Evolutionary conservation across 2,888 invertebrate genomes (phyloP), one percentile per base, ranked within the genome.

Genomic region (Athripsodes cinereus): DNA sequence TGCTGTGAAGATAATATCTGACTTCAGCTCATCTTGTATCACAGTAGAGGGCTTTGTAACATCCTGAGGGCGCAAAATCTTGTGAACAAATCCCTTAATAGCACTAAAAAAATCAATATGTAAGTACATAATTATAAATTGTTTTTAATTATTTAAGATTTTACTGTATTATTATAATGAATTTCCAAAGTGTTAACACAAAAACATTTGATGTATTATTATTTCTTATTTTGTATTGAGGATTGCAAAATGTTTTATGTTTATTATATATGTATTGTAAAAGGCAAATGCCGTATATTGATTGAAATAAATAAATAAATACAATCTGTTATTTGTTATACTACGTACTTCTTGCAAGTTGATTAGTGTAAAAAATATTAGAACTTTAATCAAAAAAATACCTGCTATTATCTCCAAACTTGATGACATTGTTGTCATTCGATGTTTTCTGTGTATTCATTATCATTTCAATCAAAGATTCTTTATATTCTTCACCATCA

Each of bases 401-500:
- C 90, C 90, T 93, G 79, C 96, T 97, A 70, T 99, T 99, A 71
- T 98, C 98, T 67, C 88, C 90, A 71, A 98, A 98, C 72, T 96
- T 94, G 64, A 98, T 97, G 13, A 97, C 90, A 76, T 96, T 98
- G 72, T 98, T 98, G 19, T 81, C 74, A 75, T 97, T 96, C 8
- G 92, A 89, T 64, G 80, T 75, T 3, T 83, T 75, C 70, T 97
- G 96, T 0, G 98, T 98, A 47, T 87, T 86, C 68, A 92, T 90
- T 51, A 99, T 93, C 88, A 96, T 90, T 69, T 92, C 87, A 67
- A 99, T 90, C 11, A 99, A 78, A 0, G 95, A 92, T 68, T 89
- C 81, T n/a, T 86, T 77, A 64, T 87, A 76, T 68, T 87, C 84
- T 66, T 84, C 74, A 0, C 90, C 93, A 76, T 97, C 91, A 51